Percentiles rank a stretch among this genome's conserved stretches.
phyloP scores from a whole-genome alignment of 2,888 invertebrate genomes.

The Drosophila algonquin region DNA sequence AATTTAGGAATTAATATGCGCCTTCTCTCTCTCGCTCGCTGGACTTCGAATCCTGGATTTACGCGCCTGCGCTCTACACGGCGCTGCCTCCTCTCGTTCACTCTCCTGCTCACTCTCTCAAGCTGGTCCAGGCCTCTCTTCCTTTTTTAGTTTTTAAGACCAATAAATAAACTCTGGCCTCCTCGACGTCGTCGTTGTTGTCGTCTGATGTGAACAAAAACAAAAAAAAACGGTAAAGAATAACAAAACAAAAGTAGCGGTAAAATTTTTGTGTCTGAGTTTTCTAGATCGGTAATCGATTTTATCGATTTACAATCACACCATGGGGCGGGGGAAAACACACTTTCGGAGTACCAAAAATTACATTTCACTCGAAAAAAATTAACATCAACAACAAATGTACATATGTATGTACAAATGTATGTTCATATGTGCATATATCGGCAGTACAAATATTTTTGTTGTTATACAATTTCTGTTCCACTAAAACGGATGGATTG shows the following conservation, averaged over 20 bases:
- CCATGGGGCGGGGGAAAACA: not conserved
- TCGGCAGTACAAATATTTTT: slow-evolving; percentile 27
- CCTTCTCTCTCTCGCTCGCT: slow-evolving; percentile 11
- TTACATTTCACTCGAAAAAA: slow-evolving; percentile 24
- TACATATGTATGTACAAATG: slow-evolving; percentile 25
- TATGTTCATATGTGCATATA: slow-evolving; percentile 8
- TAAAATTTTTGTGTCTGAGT: slow-evolving; percentile 35
- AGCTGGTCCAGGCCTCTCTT: slow-evolving; percentile 36
- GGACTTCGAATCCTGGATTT: slow-evolving; percentile 43
- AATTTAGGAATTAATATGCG: slow-evolving; percentile 37
- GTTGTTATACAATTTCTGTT: slow-evolving; percentile 44
- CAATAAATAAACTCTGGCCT: slow-evolving; percentile 53
- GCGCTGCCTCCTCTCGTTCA: slow-evolving; percentile 46
- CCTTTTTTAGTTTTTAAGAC: slow-evolving; percentile 29
- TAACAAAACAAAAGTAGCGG: slow-evolving; percentile 45
- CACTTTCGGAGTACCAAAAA: slow-evolving; percentile 7
- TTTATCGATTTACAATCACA: slow-evolving; percentile 65
- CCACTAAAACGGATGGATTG: slow-evolving; percentile 19
- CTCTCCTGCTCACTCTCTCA: slow-evolving; percentile 27
- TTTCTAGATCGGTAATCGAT: slow-evolving; percentile 67
- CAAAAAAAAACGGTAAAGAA: slow-evolving; percentile 46
- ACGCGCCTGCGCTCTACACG: slow-evolving; percentile 68
- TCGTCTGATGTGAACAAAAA: slow-evolving; percentile 51
- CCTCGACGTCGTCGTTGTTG: slow-evolving; percentile 39
- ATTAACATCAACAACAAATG: slow-evolving; percentile 14